phyloP scores from a whole-genome alignment of 2,888 invertebrate species.

The Agonopterix alstromeriana region DNA sequence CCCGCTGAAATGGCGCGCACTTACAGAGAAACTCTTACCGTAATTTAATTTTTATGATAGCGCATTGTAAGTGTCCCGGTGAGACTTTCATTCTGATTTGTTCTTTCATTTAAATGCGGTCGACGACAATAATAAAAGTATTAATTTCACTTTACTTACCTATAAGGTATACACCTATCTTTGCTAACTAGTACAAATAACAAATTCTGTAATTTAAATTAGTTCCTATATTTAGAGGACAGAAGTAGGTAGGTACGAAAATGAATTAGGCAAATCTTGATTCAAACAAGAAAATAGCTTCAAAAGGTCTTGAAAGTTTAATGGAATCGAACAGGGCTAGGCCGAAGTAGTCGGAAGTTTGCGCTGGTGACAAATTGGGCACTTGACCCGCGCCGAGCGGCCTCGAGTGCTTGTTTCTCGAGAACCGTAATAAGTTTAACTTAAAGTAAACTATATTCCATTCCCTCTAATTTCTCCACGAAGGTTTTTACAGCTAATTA shows the following conservation, averaged over 20 bases:
- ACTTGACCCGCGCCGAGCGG: conserved; percentile 71
- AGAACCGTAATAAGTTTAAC: conserved; percentile 76
- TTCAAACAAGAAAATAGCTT: conserved; percentile 72
- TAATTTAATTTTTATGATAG: conserved; percentile 76
- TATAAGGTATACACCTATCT: no score
- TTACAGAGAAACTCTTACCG: conserved; percentile 66
- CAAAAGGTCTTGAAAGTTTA: conserved; percentile 75
- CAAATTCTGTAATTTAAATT: no score
- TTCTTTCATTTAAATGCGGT: conserved; percentile 34
- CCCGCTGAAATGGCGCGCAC: conserved; percentile 64
- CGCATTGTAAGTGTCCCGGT: conserved; percentile 64
- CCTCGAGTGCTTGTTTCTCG: conserved; percentile 68
- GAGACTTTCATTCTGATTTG: conserved; percentile 55
- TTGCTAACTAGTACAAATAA: no score
- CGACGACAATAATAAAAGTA: conserved; percentile 17
- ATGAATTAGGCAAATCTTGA: conserved; percentile 69
- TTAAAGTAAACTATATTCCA: conserved; percentile 76
- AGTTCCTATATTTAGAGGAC: neutral
- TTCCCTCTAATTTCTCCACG: conserved; percentile 69
- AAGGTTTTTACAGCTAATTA: conserved; percentile 56
- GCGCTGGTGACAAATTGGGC: conserved; percentile 76
- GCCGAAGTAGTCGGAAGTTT: conserved; percentile 67
- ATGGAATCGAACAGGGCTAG: conserved; percentile 72
- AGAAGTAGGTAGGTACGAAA: conserved; percentile 30
- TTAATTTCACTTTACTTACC: neutral